These are phyloP conservation scores for Betta splendens DNA, from an alignment of 2,797 vertebrate genomes.

Conservation along the genomic window DNA sequence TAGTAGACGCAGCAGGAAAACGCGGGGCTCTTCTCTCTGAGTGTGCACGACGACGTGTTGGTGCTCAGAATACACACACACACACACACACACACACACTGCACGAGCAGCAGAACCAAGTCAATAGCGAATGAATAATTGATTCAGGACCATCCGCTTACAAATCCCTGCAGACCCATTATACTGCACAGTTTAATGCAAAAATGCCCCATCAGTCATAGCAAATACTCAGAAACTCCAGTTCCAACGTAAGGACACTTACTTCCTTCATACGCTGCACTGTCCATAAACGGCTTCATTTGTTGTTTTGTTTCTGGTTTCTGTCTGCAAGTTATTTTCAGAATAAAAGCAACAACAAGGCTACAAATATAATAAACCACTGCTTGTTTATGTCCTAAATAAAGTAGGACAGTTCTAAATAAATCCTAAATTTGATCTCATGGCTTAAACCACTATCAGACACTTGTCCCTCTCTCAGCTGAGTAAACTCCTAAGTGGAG, in stretches of 20 bases:
- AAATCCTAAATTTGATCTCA: no score
- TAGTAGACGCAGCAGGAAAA: constrained; percentile 50
- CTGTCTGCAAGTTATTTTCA: no score
- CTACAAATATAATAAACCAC: no score
- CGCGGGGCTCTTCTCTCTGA: constrained; percentile 36
- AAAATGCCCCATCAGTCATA: constrained; percentile 47
- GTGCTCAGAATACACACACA: constrained; percentile 48
- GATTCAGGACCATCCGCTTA: constrained; percentile 63
- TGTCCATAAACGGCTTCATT: constrained; percentile 4
- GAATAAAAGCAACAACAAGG: no score
- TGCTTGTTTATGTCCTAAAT: no score
- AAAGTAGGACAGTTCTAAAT: no score
- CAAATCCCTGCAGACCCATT: constrained; percentile 63
- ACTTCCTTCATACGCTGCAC: constrained; percentile 5
- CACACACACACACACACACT: constrained; percentile 29
- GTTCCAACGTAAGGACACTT: constrained; percentile 1
- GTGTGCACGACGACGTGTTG: constrained; percentile 25
- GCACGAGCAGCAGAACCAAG: constrained; percentile 33
- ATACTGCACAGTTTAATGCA: constrained; percentile 49
- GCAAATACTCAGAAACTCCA: constrained; percentile 18
- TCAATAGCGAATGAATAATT: constrained; percentile 76
- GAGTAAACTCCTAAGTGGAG: no score
- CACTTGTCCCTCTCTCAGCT: no score
- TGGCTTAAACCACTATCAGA: no score
- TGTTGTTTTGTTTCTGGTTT: constrained; percentile 14